Base-by-base conservation (phyloP, 2,797 vertebrate genomes). In the Siniperca scherzeri region DNA sequence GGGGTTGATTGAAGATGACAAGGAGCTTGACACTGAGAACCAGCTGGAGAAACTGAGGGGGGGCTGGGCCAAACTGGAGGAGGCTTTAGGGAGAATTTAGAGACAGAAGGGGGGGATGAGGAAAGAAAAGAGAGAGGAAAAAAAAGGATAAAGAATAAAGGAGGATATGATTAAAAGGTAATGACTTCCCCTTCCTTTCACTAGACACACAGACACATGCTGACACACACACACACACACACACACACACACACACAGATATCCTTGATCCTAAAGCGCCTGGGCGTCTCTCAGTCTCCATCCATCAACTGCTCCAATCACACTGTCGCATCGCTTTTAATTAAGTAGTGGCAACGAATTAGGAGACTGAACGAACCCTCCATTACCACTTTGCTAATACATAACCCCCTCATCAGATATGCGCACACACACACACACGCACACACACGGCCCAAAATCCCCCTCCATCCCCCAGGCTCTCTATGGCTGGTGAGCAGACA, bases 151-250 rank as follows among this genome's bases (percentile, higher is more conserved):
- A 60, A 48, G 77, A 86, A 86, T 74, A 89, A 89, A 89, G 78
- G 62, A 89, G 82, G 87, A 88, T 75, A 85, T 91, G 77, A 94
- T 91, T 93, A 91, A 92, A 94, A 93, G 85, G 87, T 92, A 92
- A 93, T 93, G 88, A 93, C 91, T 94, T 94, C 92, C 92, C 91
- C 88, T 87, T 88, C 73, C 86, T 78, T 83, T 92, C 86, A 81
- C 75, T 52, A 80, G 52, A 87, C 80, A 81, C 82, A 86, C 38
- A 80, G 7, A 82, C 70, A 81, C 79, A 71, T 56, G 61, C 78
- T 44, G 46, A 76, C 77, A 70, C 64, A 74, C 40, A 40, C 40
- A 38, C 6, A 38, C 76, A 82, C 71, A 70, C 44, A 30, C 48
- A 2, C 69, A 64, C 78, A 77, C 17, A 73, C 74, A 77, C 76